These are phyloP conservation scores for Trematocara zebra DNA, from an alignment of 2,113 vertebrate genomes.

Conservation along the genomic window DNA sequence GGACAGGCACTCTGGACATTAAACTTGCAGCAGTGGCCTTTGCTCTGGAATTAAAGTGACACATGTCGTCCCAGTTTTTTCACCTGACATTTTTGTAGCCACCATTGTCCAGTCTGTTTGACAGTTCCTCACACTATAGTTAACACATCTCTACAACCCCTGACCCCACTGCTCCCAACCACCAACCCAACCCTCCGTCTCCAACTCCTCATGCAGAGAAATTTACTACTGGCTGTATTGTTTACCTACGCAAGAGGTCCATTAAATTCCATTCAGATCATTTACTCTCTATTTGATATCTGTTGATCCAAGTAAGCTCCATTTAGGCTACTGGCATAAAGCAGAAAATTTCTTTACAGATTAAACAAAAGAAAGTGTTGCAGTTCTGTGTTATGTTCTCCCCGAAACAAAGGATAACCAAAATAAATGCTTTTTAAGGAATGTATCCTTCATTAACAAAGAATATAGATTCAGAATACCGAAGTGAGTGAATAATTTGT, in stretches of 20 bases:
- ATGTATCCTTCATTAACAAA: background rate
- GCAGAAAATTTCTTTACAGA: background rate
- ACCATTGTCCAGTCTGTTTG: conserved; percentile 39
- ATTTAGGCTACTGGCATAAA: background rate
- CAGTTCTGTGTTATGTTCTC: background rate
- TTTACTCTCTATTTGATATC: background rate
- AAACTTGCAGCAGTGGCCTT: conserved; percentile 30
- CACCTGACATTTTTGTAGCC: conserved; percentile 58
- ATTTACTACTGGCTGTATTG: background rate
- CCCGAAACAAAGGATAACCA: background rate
- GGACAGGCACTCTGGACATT: conserved; percentile 47
- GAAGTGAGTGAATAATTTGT: background rate
- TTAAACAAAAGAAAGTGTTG: background rate
- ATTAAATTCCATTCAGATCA: background rate
- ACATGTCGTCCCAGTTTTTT: conserved; percentile 65
- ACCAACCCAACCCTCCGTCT: background rate
- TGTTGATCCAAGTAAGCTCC: background rate
- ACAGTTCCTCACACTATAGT: conserved; percentile 31
- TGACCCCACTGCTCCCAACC: background rate
- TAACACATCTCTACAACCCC: background rate
- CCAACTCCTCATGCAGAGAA: background rate
- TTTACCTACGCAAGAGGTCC: background rate
- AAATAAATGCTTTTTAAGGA: background rate
- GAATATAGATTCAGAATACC: background rate
- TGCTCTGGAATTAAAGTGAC: conserved; percentile 64